A percentile compares a stretch with the other conserved stretches of the same genome.
phyloP scores from a whole-genome alignment of 2,888 invertebrate species.

The Philonicus albiceps region DNA sequence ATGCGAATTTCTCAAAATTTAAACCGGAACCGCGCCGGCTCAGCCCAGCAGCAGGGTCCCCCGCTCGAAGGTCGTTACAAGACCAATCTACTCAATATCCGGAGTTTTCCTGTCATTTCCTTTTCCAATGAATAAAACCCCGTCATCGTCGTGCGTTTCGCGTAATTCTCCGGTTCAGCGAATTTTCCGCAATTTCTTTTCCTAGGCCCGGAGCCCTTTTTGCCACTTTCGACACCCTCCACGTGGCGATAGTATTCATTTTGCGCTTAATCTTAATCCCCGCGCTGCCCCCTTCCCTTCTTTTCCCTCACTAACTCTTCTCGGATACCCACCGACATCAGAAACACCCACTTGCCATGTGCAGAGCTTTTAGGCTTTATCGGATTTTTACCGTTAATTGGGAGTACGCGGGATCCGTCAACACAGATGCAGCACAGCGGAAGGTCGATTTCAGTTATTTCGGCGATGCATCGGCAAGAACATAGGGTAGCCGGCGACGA shows the following conservation, averaged over 20 bases:
- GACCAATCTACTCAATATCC: slow-evolving; percentile 17
- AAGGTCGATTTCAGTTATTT: slow-evolving; percentile 11
- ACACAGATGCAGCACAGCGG: slow-evolving; percentile 2
- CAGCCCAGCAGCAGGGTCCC: not conserved
- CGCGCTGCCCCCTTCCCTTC: no score
- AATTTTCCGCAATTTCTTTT: not conserved
- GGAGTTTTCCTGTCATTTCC: slow-evolving; percentile 13
- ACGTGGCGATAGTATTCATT: not conserved
- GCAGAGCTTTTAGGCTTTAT: slow-evolving; percentile 17
- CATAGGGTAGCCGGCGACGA: not conserved
- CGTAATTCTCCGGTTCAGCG: not conserved
- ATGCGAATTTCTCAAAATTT: not conserved
- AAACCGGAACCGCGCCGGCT: not conserved
- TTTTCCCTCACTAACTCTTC: not conserved
- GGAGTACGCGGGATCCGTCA: not conserved
- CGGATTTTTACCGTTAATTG: slow-evolving; percentile 10
- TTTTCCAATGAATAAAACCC: not conserved
- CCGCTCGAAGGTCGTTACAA: slow-evolving; percentile 2
- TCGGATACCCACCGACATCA: not conserved
- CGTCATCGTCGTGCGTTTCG: not conserved
- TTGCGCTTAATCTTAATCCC: not conserved
- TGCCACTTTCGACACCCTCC: not conserved
- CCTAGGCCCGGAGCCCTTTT: not conserved
- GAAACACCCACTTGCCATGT: not conserved
- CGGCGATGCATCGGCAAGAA: not conserved